Evolutionary conservation across 2,888 invertebrate genomes (phyloP).

Genomic region (Acronicta alni): DNA sequence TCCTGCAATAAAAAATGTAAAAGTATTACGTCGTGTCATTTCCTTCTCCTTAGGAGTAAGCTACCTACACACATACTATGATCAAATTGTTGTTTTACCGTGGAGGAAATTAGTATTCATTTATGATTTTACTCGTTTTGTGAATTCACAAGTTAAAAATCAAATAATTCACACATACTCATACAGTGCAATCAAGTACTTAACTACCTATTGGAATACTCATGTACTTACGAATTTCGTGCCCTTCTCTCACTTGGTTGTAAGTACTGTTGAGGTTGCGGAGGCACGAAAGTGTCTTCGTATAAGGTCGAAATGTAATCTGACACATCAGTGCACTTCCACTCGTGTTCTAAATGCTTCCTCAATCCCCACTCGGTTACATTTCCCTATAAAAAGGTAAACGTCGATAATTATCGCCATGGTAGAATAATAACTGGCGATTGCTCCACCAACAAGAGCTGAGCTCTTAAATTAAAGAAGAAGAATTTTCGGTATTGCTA

Average conservation of each 20-base stretch:
- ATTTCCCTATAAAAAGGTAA: constrained; percentile 78
- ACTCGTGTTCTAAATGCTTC: constrained; percentile 77
- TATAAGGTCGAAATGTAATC: constrained; percentile 78
- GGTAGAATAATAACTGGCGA: too few relatives aligned
- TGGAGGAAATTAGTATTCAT: too few relatives aligned
- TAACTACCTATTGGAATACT: too few relatives aligned
- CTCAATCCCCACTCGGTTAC: constrained; percentile 84
- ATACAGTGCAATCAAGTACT: too few relatives aligned
- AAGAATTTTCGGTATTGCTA: too few relatives aligned
- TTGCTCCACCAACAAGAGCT: too few relatives aligned
- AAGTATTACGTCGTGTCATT: constrained; percentile 56
- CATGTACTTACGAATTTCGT: constrained; percentile 72
- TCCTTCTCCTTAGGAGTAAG: not conserved
- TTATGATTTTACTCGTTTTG: too few relatives aligned
- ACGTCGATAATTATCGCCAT: too few relatives aligned
- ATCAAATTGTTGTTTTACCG: too few relatives aligned
- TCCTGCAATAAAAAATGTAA: constrained; percentile 84
- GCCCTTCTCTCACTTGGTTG: constrained; percentile 72
- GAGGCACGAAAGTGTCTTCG: constrained; percentile 79
- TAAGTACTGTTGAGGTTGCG: constrained; percentile 75
- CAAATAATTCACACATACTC: too few relatives aligned
- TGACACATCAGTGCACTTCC: constrained; percentile 84
- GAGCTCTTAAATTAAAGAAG: too few relatives aligned
- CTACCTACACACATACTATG: too few relatives aligned
- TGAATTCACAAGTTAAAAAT: not conserved